Conservation (phyloP, 64 coral and sea anemone species). For the Pocillopora damicornis region DNA sequence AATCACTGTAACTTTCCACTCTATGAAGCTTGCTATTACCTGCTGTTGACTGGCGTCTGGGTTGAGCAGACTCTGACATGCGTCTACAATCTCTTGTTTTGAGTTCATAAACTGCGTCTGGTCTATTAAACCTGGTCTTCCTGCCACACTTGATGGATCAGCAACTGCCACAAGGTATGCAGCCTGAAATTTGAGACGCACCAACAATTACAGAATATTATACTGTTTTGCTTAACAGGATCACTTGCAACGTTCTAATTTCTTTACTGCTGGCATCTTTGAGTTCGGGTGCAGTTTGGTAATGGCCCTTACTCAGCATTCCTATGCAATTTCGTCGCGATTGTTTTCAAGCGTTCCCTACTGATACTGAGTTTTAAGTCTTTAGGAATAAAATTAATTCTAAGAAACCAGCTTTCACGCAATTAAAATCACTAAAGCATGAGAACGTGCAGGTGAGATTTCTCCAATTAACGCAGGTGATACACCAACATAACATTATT, state of each 20-base stretch:
- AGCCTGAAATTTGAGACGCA: conserved; percentile 36
- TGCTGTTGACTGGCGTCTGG: conserved; percentile 86
- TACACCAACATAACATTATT: too few species aligned
- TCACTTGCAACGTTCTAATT: too few species aligned
- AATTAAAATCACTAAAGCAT: background rate
- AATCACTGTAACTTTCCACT: background rate
- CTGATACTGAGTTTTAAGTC: too few species aligned
- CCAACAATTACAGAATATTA: background rate
- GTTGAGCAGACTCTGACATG: conserved; percentile 72
- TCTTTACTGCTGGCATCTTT: too few species aligned
- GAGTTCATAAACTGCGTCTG: conserved; percentile 87
- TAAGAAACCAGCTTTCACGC: too few species aligned
- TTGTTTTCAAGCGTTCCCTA: too few species aligned
- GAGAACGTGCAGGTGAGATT: background rate
- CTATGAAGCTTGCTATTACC: conserved; percentile 5
- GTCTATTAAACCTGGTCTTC: conserved; percentile 88
- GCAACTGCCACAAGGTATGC: conserved; percentile 97
- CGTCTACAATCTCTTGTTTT: conserved; percentile 89
- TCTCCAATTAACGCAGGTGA: too few species aligned
- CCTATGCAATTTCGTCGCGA: too few species aligned
- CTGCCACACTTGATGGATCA: conserved; percentile 96
- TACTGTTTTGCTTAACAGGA: background rate
- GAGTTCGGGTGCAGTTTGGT: too few species aligned
- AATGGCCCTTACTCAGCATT: too few species aligned
- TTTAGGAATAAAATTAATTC: too few species aligned